Evolutionary conservation across 1,140 invertebrate genomes (phyloP).

Genomic region (Drosophila subpulchrella): DNA sequence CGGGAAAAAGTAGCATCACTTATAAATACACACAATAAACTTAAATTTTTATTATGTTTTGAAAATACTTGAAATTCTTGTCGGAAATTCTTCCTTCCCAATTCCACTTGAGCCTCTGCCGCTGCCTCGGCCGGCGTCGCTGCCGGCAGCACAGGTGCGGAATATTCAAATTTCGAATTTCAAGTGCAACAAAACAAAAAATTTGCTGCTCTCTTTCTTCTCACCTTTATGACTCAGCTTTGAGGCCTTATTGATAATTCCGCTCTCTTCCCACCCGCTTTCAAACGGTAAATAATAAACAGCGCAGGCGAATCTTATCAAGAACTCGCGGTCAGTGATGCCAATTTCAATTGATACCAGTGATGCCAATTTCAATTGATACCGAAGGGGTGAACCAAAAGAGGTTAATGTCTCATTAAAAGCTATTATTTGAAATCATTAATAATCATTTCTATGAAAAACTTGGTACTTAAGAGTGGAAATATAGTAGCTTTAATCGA

Average conservation of each 20-base stretch:
- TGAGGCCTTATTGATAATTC: slow-evolving; percentile 29
- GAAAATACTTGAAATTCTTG: slow-evolving; percentile 76
- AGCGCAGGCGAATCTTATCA: slow-evolving; percentile 38
- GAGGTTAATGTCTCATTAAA: background rate
- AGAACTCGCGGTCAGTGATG: slow-evolving; percentile 17
- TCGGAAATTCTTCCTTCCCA: background rate
- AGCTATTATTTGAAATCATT: background rate
- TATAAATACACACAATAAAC: slow-evolving; percentile 80
- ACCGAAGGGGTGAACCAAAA: background rate
- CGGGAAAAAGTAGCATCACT: slow-evolving; percentile 61
- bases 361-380: slow-evolving; percentile 28
- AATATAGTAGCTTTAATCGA: no score
- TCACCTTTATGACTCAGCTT: slow-evolving; percentile 61
- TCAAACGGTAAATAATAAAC: slow-evolving; percentile 44
- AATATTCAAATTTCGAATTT: background rate
- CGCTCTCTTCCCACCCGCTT: slow-evolving; percentile 2
- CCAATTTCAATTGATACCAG: slow-evolving; percentile 14
- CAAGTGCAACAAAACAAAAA: slow-evolving; percentile 28
- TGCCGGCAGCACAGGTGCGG: slow-evolving; percentile 38
- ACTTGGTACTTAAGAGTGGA: no score
- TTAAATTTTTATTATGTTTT: slow-evolving; percentile 77
- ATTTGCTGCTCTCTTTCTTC: slow-evolving; percentile 27
- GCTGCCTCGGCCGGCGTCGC: slow-evolving; percentile 12
- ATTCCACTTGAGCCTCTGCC: slow-evolving; percentile 60
- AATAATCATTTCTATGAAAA: no score